Evolutionary conservation across 1,140 invertebrate species (phyloP).

Genomic region (Eueides isabella): DNA sequence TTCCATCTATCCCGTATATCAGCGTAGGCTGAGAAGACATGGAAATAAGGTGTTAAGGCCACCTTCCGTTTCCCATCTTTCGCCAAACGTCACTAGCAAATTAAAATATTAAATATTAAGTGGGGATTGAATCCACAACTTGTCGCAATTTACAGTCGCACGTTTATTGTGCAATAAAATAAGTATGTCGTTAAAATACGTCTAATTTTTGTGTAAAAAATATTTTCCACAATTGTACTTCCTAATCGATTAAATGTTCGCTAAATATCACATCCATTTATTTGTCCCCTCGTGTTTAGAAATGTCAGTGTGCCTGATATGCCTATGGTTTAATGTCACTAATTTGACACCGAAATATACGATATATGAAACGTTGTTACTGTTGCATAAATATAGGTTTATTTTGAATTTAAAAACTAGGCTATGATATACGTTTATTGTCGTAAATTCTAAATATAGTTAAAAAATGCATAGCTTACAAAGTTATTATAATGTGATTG

Average conservation of each 20-base stretch:
- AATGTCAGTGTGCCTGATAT: slow-evolving; percentile 76
- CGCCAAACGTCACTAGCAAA: too few species aligned
- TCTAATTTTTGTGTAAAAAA: not conserved
- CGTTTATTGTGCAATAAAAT: too few species aligned
- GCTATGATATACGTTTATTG: not conserved
- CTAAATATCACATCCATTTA: slow-evolving; percentile 78
- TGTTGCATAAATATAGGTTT: not conserved
- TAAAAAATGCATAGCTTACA: not conserved
- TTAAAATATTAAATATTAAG: too few species aligned
- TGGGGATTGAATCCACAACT: too few species aligned
- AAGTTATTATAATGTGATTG: not conserved
- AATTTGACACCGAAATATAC: slow-evolving; percentile 75
- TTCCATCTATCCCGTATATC: too few species aligned
- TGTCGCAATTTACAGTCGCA: too few species aligned
- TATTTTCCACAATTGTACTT: slow-evolving; percentile 40
- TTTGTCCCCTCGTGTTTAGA: slow-evolving; percentile 77
- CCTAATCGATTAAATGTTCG: slow-evolving; percentile 73
- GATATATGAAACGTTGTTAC: slow-evolving; percentile 62
- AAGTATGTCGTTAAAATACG: too few species aligned
- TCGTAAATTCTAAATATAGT: not conserved
- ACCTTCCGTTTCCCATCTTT: too few species aligned
- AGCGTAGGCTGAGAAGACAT: too few species aligned
- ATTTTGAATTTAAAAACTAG: not conserved
- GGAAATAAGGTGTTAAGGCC: too few species aligned
- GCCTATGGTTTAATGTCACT: slow-evolving; percentile 75